Base-by-base conservation (phyloP, 2,888 invertebrate species). In the Sinotaia quadrata region DNA sequence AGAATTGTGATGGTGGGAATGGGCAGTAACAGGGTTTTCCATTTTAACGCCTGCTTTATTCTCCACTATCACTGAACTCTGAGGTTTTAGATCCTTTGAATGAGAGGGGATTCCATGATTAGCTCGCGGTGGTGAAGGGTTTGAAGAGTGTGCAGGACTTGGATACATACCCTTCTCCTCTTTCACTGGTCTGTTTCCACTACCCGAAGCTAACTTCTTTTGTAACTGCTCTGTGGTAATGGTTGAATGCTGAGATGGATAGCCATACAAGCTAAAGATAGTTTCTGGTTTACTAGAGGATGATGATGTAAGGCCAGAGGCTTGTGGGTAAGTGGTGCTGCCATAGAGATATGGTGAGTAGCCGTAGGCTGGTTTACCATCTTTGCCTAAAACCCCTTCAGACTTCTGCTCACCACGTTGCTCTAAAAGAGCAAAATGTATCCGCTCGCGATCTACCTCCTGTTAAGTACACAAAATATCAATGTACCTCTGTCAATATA, bases 211-310 rank as follows among this genome's bases (percentile, higher is more conserved):
- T 33, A 86, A 75, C 68, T 81, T 80, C 36, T 80, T 77, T 61
- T 83, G 83, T 44, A 88, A 77, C 75, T 87, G 85, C 68, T 87
- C 88, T 37, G 83, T 82, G 24, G 87, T 80, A 24, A 88, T 87
- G 58, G 84, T 87, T 18, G 84, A 81, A 69, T 85, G 86, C 54
- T 85, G 85, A 70, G 82, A 84, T 47, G 87, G 85, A 74, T 88
- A 88, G 24, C 88, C 88, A 76, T 88, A 88, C 31, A 88, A 78
- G 77, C 83, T 88, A 72, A 87, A 88, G 71, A 81, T 84, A 21
- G 84, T 78, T 65, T 81, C 72, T 68, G 71, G 69, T 79, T 82
- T 67, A 68, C 68, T 60, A 29, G 68, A 36, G 24, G 71, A 60
- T 27, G 58, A 34, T 8, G 60, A 57, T 8, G 27, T 41, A 5